Evolutionary conservation across 2,113 vertebrate genomes (phyloP).

Genomic region (Boulengeromyrus knoepffleri): DNA sequence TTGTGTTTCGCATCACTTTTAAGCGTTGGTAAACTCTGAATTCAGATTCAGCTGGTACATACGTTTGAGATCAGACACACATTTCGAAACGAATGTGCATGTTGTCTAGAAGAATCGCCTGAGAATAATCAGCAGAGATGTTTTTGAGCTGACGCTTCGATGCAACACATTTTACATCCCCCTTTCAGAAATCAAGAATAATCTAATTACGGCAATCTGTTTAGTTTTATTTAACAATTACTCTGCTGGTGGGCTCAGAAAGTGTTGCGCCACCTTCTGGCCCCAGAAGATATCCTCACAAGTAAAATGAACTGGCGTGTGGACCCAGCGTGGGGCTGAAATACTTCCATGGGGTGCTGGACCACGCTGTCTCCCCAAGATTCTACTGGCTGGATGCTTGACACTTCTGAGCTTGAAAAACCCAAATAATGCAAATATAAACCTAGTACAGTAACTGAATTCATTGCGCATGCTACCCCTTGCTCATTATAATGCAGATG

Average conservation of each 20-base stretch:
- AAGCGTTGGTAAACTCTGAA: too few relatives aligned
- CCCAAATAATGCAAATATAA: neutral
- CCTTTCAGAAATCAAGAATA: neutral
- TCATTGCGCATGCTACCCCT: neutral
- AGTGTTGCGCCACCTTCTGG: neutral
- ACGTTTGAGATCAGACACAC: too few relatives aligned
- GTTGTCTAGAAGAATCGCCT: too few relatives aligned
- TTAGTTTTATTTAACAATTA: neutral
- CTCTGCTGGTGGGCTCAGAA: neutral
- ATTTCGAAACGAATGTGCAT: too few relatives aligned
- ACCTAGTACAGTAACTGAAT: neutral
- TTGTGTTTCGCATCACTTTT: too few relatives aligned
- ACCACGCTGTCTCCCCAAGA: neutral
- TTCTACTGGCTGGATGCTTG: neutral
- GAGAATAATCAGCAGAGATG: too few relatives aligned
- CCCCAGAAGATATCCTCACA: neutral
- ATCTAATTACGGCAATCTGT: neutral
- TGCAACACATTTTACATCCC: neutral
- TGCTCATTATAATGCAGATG: neutral
- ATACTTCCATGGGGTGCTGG: neutral
- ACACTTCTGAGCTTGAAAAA: neutral
- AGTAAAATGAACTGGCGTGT: neutral
- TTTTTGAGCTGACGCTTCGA: neutral
- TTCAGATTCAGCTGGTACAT: too few relatives aligned
- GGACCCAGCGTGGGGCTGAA: neutral